A percentile compares a stretch with the other conserved stretches of the same genome.
These are phyloP conservation scores for Hermetia illucens DNA, from an alignment of 1,140 invertebrate species.

Conservation along the genomic window DNA sequence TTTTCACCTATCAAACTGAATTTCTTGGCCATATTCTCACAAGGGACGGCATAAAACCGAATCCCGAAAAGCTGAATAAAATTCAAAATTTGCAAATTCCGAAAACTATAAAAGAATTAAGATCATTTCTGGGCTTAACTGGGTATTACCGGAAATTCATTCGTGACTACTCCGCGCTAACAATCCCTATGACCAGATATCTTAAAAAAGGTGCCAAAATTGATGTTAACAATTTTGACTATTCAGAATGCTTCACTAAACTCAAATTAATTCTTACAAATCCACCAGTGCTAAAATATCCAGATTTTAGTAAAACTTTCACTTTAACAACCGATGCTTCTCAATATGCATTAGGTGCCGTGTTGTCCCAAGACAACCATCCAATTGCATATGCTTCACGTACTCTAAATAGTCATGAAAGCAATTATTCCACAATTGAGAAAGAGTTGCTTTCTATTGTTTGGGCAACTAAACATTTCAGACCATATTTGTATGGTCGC, in stretches of 20 bases:
- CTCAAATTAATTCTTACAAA: slow-evolving; percentile 4
- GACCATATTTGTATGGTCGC: slow-evolving; percentile 10
- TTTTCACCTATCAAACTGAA: slow-evolving; percentile 13
- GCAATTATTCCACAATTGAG: slow-evolving; percentile 12
- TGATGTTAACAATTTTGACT: background rate
- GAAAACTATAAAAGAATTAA: slow-evolving; percentile 16
- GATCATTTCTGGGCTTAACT: slow-evolving; percentile 16
- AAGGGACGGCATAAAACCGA: slow-evolving; percentile 3
- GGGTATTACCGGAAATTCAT: slow-evolving; percentile 9
- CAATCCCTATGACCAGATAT: slow-evolving; percentile 6
- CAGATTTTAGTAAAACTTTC: slow-evolving; percentile 11
- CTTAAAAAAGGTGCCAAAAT: slow-evolving; percentile 6
- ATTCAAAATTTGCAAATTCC: slow-evolving; percentile 14
- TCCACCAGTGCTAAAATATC: slow-evolving; percentile 9
- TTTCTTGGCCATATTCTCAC: slow-evolving; percentile 22
- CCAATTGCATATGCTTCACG: slow-evolving; percentile 9
- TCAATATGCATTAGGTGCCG: slow-evolving; percentile 10
- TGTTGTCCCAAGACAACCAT: slow-evolving; percentile 9
- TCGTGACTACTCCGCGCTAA: slow-evolving; percentile 6
- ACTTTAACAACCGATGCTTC: slow-evolving; percentile 12
- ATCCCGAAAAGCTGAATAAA: slow-evolving; percentile 13
- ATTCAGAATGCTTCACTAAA: background rate
- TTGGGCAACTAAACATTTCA: slow-evolving; percentile 31
- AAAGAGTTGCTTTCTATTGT: slow-evolving; percentile 17
- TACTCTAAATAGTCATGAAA: slow-evolving; percentile 11